Conservation (phyloP, 2,888 invertebrate species). For the Panzeria rudis region DNA sequence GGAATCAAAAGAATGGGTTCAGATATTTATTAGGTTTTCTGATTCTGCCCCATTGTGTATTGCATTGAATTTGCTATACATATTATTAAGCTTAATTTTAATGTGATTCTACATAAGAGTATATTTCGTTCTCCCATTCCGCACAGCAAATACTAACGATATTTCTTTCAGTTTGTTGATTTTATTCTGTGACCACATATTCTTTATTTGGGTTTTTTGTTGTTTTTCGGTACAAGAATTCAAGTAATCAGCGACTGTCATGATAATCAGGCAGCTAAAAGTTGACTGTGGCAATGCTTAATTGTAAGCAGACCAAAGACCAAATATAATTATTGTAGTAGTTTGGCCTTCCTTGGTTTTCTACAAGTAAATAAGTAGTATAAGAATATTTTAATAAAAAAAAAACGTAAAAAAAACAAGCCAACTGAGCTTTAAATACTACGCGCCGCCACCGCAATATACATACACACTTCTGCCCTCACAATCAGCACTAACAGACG, state of each 20-base stretch:
- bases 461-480: neutral
- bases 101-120: conserved; percentile 56
- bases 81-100: conserved; percentile 58
- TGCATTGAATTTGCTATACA: conserved; percentile 43
- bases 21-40: neutral
- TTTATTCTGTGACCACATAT: conserved; percentile 46
- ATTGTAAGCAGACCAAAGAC: conserved; percentile 63
- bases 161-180: conserved; percentile 37
- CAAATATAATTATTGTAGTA: conserved; percentile 60
- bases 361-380: neutral
- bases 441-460: conserved; percentile 28
- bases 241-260: conserved; percentile 70
- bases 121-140: conserved; percentile 3
- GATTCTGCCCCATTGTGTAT: neutral
- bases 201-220: conserved; percentile 26
- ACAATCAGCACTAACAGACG: conserved; percentile 5
- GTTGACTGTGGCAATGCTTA: conserved; percentile 66
- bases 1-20: too few species aligned
- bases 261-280: conserved; percentile 71
- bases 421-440: conserved; percentile 39
- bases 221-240: conserved; percentile 32
- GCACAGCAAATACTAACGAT: conserved; percentile 56
- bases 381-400: conserved; percentile 7
- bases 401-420: neutral
- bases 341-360: conserved; percentile 51